Evolutionary conservation across 1,140 invertebrate species (phyloP).

Genomic region (Drosophila truncata): DNA sequence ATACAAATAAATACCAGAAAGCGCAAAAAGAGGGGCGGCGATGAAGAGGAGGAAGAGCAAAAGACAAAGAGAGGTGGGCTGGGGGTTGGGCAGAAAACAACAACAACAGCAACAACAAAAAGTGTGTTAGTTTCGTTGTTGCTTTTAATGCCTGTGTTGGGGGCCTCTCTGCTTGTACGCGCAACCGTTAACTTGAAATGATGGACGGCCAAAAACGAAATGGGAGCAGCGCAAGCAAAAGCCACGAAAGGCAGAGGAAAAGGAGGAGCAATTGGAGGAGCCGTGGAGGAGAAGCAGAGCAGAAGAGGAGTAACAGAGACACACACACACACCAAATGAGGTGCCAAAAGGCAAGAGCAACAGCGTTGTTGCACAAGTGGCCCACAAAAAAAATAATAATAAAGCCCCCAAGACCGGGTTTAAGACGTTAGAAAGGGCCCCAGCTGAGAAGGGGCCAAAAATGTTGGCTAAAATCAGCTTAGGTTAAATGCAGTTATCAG

Average conservation of each 20-base stretch:
- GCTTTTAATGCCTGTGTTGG: constrained; percentile 54
- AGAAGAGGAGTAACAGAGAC: constrained; percentile 9
- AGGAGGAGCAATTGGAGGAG: neutral
- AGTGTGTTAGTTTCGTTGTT: constrained; percentile 76
- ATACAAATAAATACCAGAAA: constrained; percentile 53
- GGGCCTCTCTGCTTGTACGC: constrained; percentile 43
- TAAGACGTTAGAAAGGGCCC: constrained; percentile 19
- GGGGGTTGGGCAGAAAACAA: constrained; percentile 4
- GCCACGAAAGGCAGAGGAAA: constrained; percentile 12
- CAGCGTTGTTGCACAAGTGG: constrained; percentile 55
- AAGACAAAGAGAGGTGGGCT: neutral
- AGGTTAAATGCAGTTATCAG: constrained; percentile 21
- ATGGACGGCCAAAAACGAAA: constrained; percentile 55
- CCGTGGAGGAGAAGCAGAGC: neutral
- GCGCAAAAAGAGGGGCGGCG: constrained; percentile 28
- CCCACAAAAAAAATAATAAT: constrained; percentile 26
- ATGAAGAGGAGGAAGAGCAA: neutral
- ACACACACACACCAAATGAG: constrained; percentile 45
- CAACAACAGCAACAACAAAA: constrained; percentile 21
- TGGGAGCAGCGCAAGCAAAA: constrained; percentile 52
- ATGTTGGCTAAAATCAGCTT: neutral
- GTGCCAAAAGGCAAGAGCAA: constrained; percentile 39
- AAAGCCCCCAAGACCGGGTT: neutral
- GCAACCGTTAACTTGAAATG: constrained; percentile 75
- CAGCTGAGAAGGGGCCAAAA: constrained; percentile 13